Percentiles rank a stretch among this genome's conserved stretches.
These are phyloP conservation scores for Synanthedon vespiformis DNA, from an alignment of 2,888 invertebrate genomes.

Conservation along the genomic window DNA sequence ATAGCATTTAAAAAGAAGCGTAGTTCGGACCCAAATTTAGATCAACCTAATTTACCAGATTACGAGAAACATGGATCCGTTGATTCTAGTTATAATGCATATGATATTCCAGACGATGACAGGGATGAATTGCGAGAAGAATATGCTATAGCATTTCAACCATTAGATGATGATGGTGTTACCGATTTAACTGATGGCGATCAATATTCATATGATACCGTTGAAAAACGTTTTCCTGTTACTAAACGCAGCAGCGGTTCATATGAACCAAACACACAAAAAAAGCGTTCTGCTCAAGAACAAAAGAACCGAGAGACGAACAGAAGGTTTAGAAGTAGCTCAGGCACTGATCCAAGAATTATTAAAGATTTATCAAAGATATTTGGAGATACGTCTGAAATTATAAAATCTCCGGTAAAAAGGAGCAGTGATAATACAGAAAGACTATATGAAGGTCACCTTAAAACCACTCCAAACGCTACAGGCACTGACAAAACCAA, in stretches of 20 bases:
- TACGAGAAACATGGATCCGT: conserved; percentile 30
- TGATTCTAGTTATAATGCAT: conserved; percentile 42
- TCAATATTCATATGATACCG: conserved; percentile 45
- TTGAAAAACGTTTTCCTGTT: conserved; percentile 75
- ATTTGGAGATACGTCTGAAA: conserved; percentile 58
- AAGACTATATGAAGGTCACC: conserved; percentile 14
- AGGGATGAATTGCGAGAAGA: conserved; percentile 58
- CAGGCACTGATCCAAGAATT: conserved; percentile 77
- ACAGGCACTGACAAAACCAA: conserved; percentile 22
- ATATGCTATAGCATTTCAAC: conserved; percentile 61
- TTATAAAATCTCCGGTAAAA: conserved; percentile 67
- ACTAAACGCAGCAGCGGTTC: conserved; percentile 73
- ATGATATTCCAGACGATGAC: conserved; percentile 46
- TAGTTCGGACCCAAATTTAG: conserved; percentile 40
- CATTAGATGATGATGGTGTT: conserved; percentile 50
- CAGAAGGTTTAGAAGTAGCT: conserved; percentile 46
- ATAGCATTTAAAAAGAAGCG: conserved; percentile 64
- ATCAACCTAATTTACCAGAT: conserved; percentile 26
- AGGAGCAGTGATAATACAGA: conserved; percentile 49
- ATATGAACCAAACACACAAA: conserved; percentile 31
- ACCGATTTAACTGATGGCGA: conserved; percentile 51
- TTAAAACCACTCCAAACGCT: conserved; percentile 18
- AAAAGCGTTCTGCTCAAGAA: conserved; percentile 38
- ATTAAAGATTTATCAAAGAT: conserved; percentile 77
- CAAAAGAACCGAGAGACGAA: conserved; percentile 40